Base-by-base conservation (phyloP, 2,888 invertebrate species). In the Erebia ligea region DNA sequence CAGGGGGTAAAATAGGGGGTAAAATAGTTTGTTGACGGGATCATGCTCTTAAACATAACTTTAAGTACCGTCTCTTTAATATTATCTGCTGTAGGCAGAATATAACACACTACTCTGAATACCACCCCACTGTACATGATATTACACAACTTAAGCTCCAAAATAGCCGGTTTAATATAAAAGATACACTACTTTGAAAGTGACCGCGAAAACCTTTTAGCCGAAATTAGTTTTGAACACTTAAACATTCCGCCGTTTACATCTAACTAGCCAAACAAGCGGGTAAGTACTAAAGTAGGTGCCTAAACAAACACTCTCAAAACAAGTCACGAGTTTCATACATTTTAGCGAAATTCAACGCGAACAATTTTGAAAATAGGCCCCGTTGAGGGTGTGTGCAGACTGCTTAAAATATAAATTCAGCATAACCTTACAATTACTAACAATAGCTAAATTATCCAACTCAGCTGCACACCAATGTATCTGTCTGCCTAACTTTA, bases 301-400 rank as follows among this genome's bases (percentile, higher is more conserved):
- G 66, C 72, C 75, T 71, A 73, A 77, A 76, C 75, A 77, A 76
- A 77, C 77, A 77, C 76, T 78, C 74, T 77, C 62, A 64, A 76
- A 77, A 78, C 79, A 76, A 81, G 78, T 81, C 77, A 77, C 79
- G 77, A 75, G 76, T 77, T 78, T 76, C 73, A 76, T 79, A 80
- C 81, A 82, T 83, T 82, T 80, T 76, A 78, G 75, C 79, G 76
- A 80, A 79, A 81, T 79, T 80, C 76, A 76, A 79, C 81, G 80
- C 78, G 81, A 82, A 83, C 77, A 80, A 75, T 82, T 79, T 79
- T 77, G 78, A 74, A 81, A 82, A 82, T 79, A 76, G 76, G 74
- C 65, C 74, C 74, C 72, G 75, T 79, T 81, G 77, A 70, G 58
- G 56, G 42, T 48, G 54, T 25, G 68, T 54, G 17, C 54, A 68